Evolutionary conservation across 2,888 invertebrate genomes (phyloP), one percentile per base, ranked within the genome.

Genomic region (Polydrusus tereticollis): DNA sequence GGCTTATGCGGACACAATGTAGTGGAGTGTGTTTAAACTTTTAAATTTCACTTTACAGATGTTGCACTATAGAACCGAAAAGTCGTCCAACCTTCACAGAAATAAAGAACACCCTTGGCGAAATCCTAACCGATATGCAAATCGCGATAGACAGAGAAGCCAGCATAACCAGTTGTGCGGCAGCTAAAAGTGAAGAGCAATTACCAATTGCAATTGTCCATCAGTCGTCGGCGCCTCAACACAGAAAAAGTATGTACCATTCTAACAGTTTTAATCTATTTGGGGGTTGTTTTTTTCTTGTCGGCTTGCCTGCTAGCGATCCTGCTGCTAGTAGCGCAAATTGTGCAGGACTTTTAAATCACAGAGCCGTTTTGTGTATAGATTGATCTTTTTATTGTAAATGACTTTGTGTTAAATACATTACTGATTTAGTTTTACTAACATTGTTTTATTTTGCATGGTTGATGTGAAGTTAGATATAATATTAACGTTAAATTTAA

Each of bases 71-170:
- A 23, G 96, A 97, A 84, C 92, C 96, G 23, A 93, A 92, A 83
- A 94, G 92, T 84, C 91, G 97, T 79, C 97, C 97, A 72, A 91
- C 93, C 79, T 97, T 97, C 87, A 89, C 90, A 45, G 96, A 96
- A 85, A 92, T 95, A 83, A 91, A 91, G 79, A 88, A 89, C 79
- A 91, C 89, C 83, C 86, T 92, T 77, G 88, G 87, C 72, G 88
- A 89, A 79, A 88, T 92, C 74, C 87, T 91, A 82, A 77, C 77
- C 38, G 85, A 85, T 36, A 70, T 83, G 75, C 21, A 55, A 18
- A 60, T 20, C 29, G 57, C 55, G 1, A 14, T 52, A 38, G 68
- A 60, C 12, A 81, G 80, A 75, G 63, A 59, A 23, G 79, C 80
- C 36, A 78, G 80, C 67, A 78, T 79, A 64, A 78, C 80, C 45